Evolutionary conservation across 2,797 vertebrate species (phyloP).

Genomic region (Varecia variegata): DNA sequence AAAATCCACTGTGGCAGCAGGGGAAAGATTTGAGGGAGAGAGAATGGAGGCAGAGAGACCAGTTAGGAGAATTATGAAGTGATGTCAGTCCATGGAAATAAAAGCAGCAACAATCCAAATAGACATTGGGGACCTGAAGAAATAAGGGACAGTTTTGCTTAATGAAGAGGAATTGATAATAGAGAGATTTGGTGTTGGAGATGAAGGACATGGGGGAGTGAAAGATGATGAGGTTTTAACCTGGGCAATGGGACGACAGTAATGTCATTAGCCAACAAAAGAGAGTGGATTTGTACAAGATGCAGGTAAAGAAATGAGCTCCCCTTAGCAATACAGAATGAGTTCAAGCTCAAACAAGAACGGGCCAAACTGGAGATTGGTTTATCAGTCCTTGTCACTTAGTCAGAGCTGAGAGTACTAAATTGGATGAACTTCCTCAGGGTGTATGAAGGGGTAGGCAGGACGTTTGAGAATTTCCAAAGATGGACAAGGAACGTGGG

Average conservation of each 20-base stretch:
- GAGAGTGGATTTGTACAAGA: neutral
- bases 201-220: neutral
- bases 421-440: neutral
- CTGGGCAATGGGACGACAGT: neutral
- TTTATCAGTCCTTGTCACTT: neutral
- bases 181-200: neutral
- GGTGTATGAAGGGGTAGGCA: neutral
- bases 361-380: neutral
- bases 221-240: neutral
- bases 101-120: neutral
- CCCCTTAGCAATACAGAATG: neutral
- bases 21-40: neutral
- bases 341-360: neutral
- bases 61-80: neutral
- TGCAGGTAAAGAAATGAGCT: neutral
- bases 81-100: neutral
- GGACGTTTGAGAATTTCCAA: neutral
- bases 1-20: neutral
- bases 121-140: neutral
- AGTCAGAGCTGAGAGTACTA: neutral
- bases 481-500: neutral
- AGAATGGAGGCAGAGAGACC: neutral
- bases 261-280: neutral
- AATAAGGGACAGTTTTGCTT: neutral
- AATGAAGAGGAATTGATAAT: neutral